These are phyloP conservation scores for Amphiprion percula DNA, from an alignment of 2,113 vertebrate species.

Conservation along the genomic window DNA sequence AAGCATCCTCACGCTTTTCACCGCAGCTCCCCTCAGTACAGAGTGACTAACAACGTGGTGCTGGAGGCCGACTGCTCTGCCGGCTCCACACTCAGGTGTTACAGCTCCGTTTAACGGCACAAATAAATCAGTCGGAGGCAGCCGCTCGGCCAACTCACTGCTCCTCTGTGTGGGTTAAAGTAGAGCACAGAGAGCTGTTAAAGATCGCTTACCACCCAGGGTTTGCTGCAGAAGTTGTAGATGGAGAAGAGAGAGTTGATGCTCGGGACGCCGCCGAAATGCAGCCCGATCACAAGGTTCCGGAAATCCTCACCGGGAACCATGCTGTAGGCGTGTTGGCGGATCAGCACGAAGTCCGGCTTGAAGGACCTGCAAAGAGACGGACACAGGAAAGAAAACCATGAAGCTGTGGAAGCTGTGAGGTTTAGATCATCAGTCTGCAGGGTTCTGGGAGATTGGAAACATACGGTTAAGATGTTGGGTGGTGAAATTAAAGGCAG, in stretches of 20 bases:
- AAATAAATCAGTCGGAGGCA: constrained; percentile 61
- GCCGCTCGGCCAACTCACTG: not conserved
- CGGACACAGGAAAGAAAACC: not conserved
- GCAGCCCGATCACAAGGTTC: constrained; percentile 93
- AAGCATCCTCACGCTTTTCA: not conserved
- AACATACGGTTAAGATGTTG: too few species aligned
- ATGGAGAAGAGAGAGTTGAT: constrained; percentile 95
- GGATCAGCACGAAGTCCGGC: constrained; percentile 93
- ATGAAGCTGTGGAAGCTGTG: not conserved
- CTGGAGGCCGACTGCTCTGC: constrained; percentile 12
- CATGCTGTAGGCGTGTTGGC: constrained; percentile 97
- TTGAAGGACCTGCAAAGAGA: constrained; percentile 89
- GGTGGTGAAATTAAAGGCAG: too few species aligned
- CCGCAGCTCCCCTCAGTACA: constrained; percentile 6
- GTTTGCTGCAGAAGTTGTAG: constrained; percentile 99
- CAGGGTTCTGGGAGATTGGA: too few species aligned
- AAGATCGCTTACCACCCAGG: constrained; percentile 94
- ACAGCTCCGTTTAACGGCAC: constrained; percentile 54
- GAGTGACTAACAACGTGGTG: constrained; percentile 28
- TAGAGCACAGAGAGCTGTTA: not conserved
- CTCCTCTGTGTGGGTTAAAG: constrained; percentile 28
- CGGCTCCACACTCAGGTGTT: constrained; percentile 59
- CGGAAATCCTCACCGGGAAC: constrained; percentile 93
- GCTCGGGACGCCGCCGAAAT: constrained; percentile 89
- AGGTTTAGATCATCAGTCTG: not conserved